Conservation (phyloP, 2,113 vertebrate species). For the Oophaga pumilio region DNA sequence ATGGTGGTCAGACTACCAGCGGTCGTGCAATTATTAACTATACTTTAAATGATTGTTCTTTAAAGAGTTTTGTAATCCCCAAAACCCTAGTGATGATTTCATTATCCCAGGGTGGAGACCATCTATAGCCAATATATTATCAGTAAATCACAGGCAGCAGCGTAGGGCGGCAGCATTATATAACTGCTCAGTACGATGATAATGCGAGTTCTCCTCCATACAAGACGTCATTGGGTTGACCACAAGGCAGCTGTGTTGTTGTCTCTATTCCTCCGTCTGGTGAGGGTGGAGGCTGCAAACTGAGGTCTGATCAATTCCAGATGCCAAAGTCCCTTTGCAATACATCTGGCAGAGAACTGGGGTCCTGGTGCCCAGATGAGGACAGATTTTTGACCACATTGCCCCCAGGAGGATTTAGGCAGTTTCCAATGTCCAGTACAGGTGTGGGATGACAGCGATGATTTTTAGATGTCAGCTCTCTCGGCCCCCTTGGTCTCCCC, state of each 20-base stretch:
- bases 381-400: not conserved
- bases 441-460: not conserved
- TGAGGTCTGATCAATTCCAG: slow-evolving; percentile 38
- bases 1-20: too few relatives aligned
- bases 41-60: not conserved
- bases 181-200: not conserved
- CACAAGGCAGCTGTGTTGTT: slow-evolving; percentile 55
- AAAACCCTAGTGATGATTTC: not conserved
- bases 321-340: not conserved
- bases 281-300: not conserved
- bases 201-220: not conserved
- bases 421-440: slow-evolving; percentile 2
- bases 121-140: not conserved
- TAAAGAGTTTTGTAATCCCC: not conserved
- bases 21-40: too few relatives aligned
- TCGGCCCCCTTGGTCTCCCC: too few relatives aligned
- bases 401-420: not conserved
- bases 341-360: slow-evolving; percentile 7
- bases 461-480: not conserved
- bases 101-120: not conserved
- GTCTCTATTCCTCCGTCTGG: slow-evolving; percentile 32
- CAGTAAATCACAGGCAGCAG: not conserved
- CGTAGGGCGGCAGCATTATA: not conserved
- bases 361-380: slow-evolving; percentile 10
- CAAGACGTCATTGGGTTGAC: slow-evolving; percentile 38